Base-by-base conservation (phyloP, 2,113 vertebrate genomes). In the Phoxinus phoxinus region DNA sequence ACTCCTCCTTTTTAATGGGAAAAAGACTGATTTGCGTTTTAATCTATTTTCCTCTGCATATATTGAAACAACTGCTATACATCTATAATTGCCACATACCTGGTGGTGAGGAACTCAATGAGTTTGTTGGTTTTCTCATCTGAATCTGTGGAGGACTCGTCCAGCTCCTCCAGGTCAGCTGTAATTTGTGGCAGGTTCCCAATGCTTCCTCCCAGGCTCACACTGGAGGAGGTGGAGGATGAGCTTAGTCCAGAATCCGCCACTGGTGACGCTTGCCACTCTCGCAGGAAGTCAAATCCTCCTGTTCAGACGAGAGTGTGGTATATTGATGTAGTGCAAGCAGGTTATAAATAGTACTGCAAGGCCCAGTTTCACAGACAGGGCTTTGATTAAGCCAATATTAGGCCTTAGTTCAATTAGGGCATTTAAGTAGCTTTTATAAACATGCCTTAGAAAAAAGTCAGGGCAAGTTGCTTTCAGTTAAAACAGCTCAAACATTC, bases 101-200 rank as follows among this genome's bases (percentile, higher is more conserved):
- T 99, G 90, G 97, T 99, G 15, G 97, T 98, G 89, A 99, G 96
- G 90, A 99, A 99, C 92, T 99, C 98, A 7, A 99, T 98, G 86
- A 99, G 96, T 90, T 99, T 99, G 94, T 96, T 98, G 27, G 97
- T 97, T 89, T 99, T 99, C 89, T 98, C 97, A 67, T 98, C 96
- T 0, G 91, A 93, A 87, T 99, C 98, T 0, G 93, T 93, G 79
- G 95, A 90, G 0, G 94, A 65, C 71, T 97, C 97, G 32, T 97
- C 97, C 19, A 96, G 95, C 21, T 98, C 97, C 75, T 98, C 97
- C 46, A 96, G 95, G 89, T 99, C 98, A 0, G 98, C 96, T 25
- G 96, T 95, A 86, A 97, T 97, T 76, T 99, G 97, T 0, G 98
- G 97, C 86, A 99, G 94, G 90, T 98, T 97, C 84, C 97, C 97